Conservation (phyloP, 2,113 vertebrate species). For the Cyprinodon tularosa region DNA sequence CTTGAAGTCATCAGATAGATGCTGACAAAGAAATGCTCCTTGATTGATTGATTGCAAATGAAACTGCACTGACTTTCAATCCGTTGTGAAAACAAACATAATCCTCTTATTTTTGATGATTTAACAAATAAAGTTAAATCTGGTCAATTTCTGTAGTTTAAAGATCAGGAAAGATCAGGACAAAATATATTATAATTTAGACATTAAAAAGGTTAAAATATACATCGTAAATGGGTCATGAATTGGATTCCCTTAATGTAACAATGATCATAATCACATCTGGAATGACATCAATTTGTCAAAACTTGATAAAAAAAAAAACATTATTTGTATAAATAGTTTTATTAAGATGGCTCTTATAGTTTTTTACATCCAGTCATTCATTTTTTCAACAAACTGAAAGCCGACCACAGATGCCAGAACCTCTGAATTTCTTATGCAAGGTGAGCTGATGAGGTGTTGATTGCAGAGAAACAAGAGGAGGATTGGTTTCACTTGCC, state of each 20-base stretch:
- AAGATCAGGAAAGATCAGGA: not conserved
- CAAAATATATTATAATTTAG: not conserved
- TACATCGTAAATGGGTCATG: not conserved
- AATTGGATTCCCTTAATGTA: no score
- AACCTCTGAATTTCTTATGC: constrained; percentile 5
- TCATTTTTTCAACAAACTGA: not conserved
- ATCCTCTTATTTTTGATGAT: not conserved
- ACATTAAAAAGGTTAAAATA: not conserved
- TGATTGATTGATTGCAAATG: constrained; percentile 40
- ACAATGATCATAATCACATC: not conserved
- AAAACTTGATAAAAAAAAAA: not conserved
- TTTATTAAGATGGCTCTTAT: not conserved
- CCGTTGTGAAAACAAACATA: not conserved
- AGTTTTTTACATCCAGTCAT: not conserved
- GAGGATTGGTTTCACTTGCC: constrained; percentile 38
- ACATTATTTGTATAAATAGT: not conserved
- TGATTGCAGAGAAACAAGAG: constrained; percentile 46
- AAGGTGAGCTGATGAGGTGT: constrained; percentile 43
- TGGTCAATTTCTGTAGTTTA: constrained; percentile 6
- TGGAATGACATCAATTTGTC: not conserved
- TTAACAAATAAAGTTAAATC: not conserved
- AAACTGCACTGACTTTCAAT: not conserved
- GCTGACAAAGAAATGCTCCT: constrained; percentile 29
- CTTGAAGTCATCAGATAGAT: constrained; percentile 32
- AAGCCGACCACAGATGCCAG: constrained; percentile 24